Evolutionary conservation across 1,140 invertebrate species (phyloP).

Genomic region (Ceratoteleas bidentatus): DNA sequence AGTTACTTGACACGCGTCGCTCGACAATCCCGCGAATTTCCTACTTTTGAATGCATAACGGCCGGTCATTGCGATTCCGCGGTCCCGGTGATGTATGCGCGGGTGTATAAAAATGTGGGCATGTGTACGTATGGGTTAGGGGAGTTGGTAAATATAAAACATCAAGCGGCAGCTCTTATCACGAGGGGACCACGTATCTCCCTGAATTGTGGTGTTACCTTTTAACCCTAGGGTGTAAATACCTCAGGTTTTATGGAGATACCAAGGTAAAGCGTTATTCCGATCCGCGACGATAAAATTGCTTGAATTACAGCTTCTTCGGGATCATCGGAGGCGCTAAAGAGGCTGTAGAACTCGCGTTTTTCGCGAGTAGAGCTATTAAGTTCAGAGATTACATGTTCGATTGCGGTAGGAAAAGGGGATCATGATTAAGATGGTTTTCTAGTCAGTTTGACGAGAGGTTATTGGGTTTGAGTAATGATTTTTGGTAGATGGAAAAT

Average conservation of each 20-base stretch:
- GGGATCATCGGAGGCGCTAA: too few species aligned
- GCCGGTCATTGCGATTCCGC: slow-evolving; percentile 18
- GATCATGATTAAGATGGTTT: too few species aligned
- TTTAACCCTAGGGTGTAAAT: slow-evolving; percentile 27
- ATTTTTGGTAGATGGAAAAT: too few species aligned
- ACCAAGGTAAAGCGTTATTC: too few species aligned
- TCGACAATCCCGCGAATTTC: slow-evolving; percentile 8
- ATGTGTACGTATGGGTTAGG: too few species aligned
- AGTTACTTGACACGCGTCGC: slow-evolving; percentile 21
- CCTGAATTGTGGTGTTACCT: slow-evolving; percentile 23
- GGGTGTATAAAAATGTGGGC: not conserved
- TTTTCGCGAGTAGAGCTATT: too few species aligned
- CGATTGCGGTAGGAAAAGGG: too few species aligned
- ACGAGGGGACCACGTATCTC: slow-evolving; percentile 20
- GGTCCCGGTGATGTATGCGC: not conserved
- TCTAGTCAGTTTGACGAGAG: too few species aligned
- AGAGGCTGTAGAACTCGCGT: too few species aligned
- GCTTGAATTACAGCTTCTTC: not conserved
- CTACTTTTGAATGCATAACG: slow-evolving; percentile 6
- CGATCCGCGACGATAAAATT: too few species aligned
- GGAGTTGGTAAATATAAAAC: not conserved
- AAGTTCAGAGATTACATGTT: too few species aligned
- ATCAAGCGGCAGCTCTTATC: slow-evolving; percentile 21
- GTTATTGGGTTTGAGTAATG: too few species aligned
- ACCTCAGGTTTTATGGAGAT: slow-evolving; percentile 12